Evolutionary conservation across 2,888 invertebrate genomes (phyloP), one percentile per base, ranked within the genome.

Genomic region (Dasysyrphus tricinctus): DNA sequence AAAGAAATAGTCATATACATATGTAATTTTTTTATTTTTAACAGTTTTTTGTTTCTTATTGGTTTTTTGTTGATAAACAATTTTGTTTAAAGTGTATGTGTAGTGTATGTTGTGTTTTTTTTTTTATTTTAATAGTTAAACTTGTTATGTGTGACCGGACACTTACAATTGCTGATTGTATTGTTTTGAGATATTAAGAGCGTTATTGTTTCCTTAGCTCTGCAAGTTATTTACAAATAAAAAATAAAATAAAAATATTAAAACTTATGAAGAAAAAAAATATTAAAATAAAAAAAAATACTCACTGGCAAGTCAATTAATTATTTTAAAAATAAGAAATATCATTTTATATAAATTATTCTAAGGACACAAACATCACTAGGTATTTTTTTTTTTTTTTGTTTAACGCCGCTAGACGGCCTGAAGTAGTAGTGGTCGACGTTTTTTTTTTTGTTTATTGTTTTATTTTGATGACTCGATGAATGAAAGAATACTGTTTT

Each of bases 401-500:
- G 44, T 29, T 65, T 70, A 67, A 69, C 34, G 54, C 80, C 80
- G 69, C 75, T 80, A 76, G 29, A 39, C 69, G 67, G 61, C 76
- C 56, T 75, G 44, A 75, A 69, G 69, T 81, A 76, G 49, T 65
- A 63, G 70, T 70, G 70, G 63, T 81, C 56, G 42, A 65, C 39
- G 47, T 37, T 59, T 44, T 16, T 12, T 59, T 57, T 42, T 24
- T 24, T 12, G 56, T 69, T 69, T 51, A 11, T 24, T 54, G 34
- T 19, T 67, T 47, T 65, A 0, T 69, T 37, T 69, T 65, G 29
- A 57, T 81, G 67, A 69, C 67, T 74, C 67, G 70, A 83, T 83
- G 75, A 74, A 75, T 80, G 80, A 70, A 63, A 63, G 42, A 84
- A 84, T 84, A 84, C 84, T 84, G 84, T 59, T 75, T 57, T 75